Evolutionary conservation across 2,888 invertebrate species (phyloP), one percentile per base, ranked within the genome.

Genomic region (Andrena minutula): DNA sequence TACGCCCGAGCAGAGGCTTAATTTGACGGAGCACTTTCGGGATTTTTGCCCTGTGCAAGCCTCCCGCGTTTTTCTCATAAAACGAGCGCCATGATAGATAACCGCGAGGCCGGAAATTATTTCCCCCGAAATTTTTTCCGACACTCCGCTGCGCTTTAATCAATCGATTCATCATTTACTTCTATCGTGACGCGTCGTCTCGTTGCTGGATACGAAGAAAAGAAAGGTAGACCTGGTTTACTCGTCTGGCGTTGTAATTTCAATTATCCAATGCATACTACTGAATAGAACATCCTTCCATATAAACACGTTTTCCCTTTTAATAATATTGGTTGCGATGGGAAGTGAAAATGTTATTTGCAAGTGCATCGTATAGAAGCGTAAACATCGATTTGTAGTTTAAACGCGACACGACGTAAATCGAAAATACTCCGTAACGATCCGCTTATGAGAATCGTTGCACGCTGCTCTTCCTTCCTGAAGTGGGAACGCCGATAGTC

Each of bases 1-100:
- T 87, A 61, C 74, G 35, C 65, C 41, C 61, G 56, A 76, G 73
- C 70, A 58, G 77, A 60, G 65, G 79, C 74, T 79, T 79, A 79
- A 84, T 80, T 75, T 77, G 79, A 77, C 77, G 69, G 80, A 71
- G 63, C 61, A 74, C 72, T 64, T 69, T 58, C 73, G 64, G 60
- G 69, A 61, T 83, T 82, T 73, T 74, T 47, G 61, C 66, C 16
- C 8, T 7, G 2, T 12, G 49, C 2, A n/a, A 10, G 66, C 66
- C 35, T 8, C 74, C 51, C 20, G 10, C 53, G 56, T 26, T 64
- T 69, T 60, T 53, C 51, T 69, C 53, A 30, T n/a, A 56, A 58
- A 70, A 51, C 69, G 58, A 26, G 20, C 63, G 5, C 3, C 8
- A 49, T 83, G 82, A 83, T 83, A 77, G 82, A 83, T 83, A 77